Base-by-base conservation (phyloP, 2,888 invertebrate genomes). In the Apamea crenata region DNA sequence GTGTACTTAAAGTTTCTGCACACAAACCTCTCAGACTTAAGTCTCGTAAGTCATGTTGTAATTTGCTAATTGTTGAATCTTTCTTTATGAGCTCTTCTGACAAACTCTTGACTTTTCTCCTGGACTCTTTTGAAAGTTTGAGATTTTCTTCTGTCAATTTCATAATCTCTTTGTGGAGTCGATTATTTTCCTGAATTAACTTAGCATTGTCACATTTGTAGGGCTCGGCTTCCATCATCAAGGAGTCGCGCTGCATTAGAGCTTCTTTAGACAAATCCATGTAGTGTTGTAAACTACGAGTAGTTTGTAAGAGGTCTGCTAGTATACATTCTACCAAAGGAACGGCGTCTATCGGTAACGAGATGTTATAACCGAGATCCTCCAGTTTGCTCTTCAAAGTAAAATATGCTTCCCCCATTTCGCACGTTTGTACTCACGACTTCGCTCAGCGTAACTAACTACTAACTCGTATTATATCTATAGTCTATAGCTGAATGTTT, bases 221-320 rank as follows among this genome's bases (percentile, higher is more conserved):
- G 0, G 98, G 98, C 93, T 98, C 98, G 63, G 98, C 97, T 88
- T 98, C 98, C 78, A 98, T 94, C 94, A 98, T 97, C 90, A 98
- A 96, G 83, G 97, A 97, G 90, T 97, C 97, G 86, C 98, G 97
- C 93, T 98, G 98, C 97, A 98, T 92, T n/a, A 97, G 94, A 74
- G 98, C 97, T 90, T 98, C 97, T 92, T 98, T 97, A 12, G 98
- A 98, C 88, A 98, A 95, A 82, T 98, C 97, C 97, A 99, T 99
- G 85, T 98, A 98, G 95, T 99, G 98, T 91, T 98, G 98, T 77
- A 99, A 96, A 92, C 98, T 99, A 88, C 98, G 98, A n/a, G 99
- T 99, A 16, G 99, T 99, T 93, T 98, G 98, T 82, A 99, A 97
- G 80, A 99, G 97, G 95, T 99, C 99, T 68, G 98, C 98, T 76